Evolutionary conservation across 92 coral and sea anemone species (phyloP).

Genomic region (Blastomussa wellsi): DNA sequence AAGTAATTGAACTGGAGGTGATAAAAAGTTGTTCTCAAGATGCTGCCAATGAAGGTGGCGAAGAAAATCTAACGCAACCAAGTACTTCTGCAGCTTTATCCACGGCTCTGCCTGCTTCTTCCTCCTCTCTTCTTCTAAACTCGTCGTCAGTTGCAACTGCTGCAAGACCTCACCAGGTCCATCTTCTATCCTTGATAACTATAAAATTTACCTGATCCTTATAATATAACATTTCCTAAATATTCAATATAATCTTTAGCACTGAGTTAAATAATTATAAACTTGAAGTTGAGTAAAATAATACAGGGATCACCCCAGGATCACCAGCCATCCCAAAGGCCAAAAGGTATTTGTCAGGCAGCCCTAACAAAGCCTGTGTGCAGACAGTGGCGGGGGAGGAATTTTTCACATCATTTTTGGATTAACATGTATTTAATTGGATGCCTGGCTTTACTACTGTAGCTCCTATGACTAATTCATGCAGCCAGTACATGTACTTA

Average conservation of each 20-base stretch:
- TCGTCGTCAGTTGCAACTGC: constrained; percentile 41
- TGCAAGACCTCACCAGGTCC: constrained; percentile 47
- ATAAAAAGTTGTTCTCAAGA: constrained; percentile 66
- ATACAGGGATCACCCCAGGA: background rate
- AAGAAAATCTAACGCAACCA: constrained; percentile 39
- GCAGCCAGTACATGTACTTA: no score
- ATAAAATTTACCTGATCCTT: constrained; percentile 26
- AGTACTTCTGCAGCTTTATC: constrained; percentile 37
- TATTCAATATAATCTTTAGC: background rate
- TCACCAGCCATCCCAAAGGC: background rate
- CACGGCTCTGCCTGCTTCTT: constrained; percentile 25
- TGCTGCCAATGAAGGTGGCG: constrained; percentile 49
- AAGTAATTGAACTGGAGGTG: constrained; percentile 83
- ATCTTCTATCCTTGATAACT: constrained; percentile 23
- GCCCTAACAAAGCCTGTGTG: background rate
- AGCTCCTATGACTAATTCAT: no score
- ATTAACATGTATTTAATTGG: no score
- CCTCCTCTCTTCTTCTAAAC: constrained; percentile 30
- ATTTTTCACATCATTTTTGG: no score
- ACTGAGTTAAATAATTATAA: background rate
- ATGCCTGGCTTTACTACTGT: no score
- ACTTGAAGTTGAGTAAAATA: background rate
- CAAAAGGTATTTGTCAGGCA: background rate
- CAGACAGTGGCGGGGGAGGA: no score
- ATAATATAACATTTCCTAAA: constrained; percentile 17